Base-by-base conservation (phyloP, 2,797 vertebrate genomes). In the Xyrichtys novacula region DNA sequence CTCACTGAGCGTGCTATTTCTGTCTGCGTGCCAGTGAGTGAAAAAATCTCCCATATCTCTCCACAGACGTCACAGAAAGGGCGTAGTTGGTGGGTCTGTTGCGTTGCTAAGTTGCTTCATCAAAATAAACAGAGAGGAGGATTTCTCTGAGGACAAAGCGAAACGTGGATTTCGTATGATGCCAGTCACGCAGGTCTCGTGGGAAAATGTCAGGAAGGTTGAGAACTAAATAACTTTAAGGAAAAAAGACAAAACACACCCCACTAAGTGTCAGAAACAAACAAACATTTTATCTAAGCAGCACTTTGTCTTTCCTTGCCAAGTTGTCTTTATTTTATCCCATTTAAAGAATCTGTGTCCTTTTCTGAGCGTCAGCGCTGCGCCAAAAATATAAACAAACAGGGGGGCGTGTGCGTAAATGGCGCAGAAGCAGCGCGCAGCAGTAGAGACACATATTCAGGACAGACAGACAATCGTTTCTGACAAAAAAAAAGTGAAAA, bases 361-460 rank as follows among this genome's bases (percentile, higher is more conserved):
- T 36, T 20, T 71, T 20, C 53, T 62, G 48, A 73, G 64, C 66
- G 59, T 61, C 79, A 72, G 65, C 47, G 65, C 67, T 71, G 63
- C 74, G 81, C 76, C 77, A 71, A 23, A 56, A 71, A 58, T 17
- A 49, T 1, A 44, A 14, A n/a, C 4, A 46, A 0, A 48, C 7
- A 11, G 3, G 61, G 65, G 83, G 59, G 78, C 63, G 80, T 82
- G 80, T 75, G 84, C 75, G 83, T 66, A 58, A 81, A 62, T 50
- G 40, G 66, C 78, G 72, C 78, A 68, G 15, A 39, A 2, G 25
- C 14, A 26, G 6, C 39, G 44, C 73, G 36, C 74, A 50, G 53
- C 29, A 10, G 53, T 26, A 10, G 39, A 15, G 5, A 22, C 40
- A 10, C 23, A 38, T 49, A 7, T 29, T 26, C 7, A 1, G 23